Evolutionary conservation across 2,888 invertebrate genomes (phyloP), one percentile per base, ranked within the genome.

Genomic region (Rhodophaea formosa): DNA sequence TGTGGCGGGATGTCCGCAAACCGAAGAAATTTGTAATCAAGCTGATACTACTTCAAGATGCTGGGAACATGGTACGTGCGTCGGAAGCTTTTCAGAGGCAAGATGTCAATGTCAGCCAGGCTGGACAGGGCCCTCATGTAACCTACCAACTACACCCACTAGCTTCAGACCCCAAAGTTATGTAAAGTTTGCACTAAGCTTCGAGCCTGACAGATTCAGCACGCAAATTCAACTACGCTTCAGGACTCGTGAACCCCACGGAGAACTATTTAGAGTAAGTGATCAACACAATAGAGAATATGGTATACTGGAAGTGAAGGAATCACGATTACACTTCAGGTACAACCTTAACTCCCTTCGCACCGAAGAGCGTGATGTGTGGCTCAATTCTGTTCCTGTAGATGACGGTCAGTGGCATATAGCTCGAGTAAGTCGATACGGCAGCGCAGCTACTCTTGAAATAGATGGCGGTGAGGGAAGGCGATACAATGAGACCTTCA

Each of bases 371-470:
- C 94, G 95, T 62, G 96, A 97, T 75, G 95, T 99, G 69, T 97
- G 97, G 96, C 89, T 98, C 53, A 96, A 96, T 69, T 95, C 97
- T 6, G 95, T 98, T 29, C 94, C 96, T 0, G 98, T 98, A 1
- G 97, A 98, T 75, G 97, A 98, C 80, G 99, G 99, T 0, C 97
- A 98, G 74, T 99, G 99, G 99, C 99, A 99, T 80, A 97, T 97
- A 56, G 97, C 97, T 6, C 94, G 96, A 66, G 96, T 98, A 0
- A 96, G 96, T 70, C 94, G 99, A 57, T 97, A 97, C 70, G 98
- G 98, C 43, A 97, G 97, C 52, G 97, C 97, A 8, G 98, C 98
- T 10, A 97, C 97, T 54, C 89, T 99, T 61, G 97, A 97, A 80
- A 91, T 99, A 65, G 99, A 99, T 77, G 98, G 98, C 3, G 99